Percentiles rank a stretch among this genome's conserved stretches.
Evolutionary conservation across 2,888 invertebrate species (phyloP).

Genomic region (Odiellus spinosus): DNA sequence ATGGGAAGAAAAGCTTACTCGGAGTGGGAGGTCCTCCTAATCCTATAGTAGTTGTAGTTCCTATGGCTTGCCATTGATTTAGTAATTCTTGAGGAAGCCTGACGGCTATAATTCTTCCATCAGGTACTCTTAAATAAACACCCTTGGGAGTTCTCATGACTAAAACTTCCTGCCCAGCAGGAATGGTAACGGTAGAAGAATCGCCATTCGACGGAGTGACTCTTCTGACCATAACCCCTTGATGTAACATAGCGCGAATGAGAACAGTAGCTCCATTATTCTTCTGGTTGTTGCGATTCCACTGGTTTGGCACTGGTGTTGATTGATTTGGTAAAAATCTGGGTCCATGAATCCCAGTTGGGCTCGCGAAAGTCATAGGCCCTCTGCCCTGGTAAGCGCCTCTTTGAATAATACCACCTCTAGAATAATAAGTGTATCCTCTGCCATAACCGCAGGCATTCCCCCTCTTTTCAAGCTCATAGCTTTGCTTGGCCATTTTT

Average conservation of each 20-base stretch:
- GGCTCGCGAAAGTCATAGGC: too few species aligned
- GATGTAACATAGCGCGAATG: constrained; percentile 28
- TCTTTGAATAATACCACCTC: too few species aligned
- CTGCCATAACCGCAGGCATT: constrained; percentile 8
- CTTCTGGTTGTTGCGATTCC: too few species aligned
- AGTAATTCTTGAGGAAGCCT: constrained; percentile 20
- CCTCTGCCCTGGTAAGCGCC: too few species aligned
- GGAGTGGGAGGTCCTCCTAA: too few species aligned
- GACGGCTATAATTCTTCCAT: constrained; percentile 87
- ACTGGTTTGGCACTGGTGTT: constrained; percentile 1
- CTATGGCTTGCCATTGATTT: constrained; percentile 9
- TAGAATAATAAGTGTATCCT: too few species aligned
- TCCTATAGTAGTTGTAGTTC: too few species aligned
- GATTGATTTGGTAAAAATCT: constrained; percentile 9
- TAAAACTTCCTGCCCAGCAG: constrained; percentile 85
- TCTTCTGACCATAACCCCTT: constrained; percentile 89
- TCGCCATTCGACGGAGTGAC: constrained; percentile 36
- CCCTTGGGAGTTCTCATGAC: constrained; percentile 89
- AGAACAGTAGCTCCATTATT: constrained; percentile 15
- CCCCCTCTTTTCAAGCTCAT: constrained; percentile 66
- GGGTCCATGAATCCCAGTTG: background rate
- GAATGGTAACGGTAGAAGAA: constrained; percentile 48
- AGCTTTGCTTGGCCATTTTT: constrained; percentile 74
- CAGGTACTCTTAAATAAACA: constrained; percentile 85
- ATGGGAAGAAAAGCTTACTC: too few species aligned